phyloP scores from a whole-genome alignment of 2,113 vertebrate genomes.

The Sclerurus mexicanus region DNA sequence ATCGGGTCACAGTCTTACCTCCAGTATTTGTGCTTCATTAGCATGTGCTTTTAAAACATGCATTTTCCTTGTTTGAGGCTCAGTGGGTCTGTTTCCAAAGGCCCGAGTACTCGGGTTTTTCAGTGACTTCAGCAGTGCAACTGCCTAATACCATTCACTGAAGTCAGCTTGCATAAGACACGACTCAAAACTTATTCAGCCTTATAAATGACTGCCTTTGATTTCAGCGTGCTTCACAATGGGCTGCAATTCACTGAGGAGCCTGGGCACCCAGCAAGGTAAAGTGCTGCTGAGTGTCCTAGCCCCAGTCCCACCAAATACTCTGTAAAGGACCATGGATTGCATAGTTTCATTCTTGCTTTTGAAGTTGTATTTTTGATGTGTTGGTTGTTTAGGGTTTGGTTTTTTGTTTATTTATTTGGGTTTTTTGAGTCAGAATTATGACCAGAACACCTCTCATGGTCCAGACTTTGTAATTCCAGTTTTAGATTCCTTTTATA shows the following conservation, averaged over 20 bases:
- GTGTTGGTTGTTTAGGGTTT: background rate
- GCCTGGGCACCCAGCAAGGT: background rate
- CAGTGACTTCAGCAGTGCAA: background rate
- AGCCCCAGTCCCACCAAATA: background rate
- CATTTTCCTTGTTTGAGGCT: background rate
- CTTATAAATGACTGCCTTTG: background rate
- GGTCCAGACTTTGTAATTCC: background rate
- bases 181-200: background rate
- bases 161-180: background rate
- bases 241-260: background rate
- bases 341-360: background rate
- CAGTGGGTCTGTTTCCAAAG: background rate
- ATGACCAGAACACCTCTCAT: background rate
- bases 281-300: background rate
- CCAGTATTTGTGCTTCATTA: background rate
- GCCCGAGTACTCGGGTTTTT: background rate
- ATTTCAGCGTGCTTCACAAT: background rate
- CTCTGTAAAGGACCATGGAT: background rate
- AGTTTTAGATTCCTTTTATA: background rate
- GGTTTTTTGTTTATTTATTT: background rate
- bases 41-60: background rate
- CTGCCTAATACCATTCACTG: background rate
- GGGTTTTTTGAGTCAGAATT: background rate
- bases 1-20: background rate
- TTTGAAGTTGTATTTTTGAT: background rate